Base-by-base conservation (phyloP, 2,797 vertebrate species). In the Ceryle rudis region DNA sequence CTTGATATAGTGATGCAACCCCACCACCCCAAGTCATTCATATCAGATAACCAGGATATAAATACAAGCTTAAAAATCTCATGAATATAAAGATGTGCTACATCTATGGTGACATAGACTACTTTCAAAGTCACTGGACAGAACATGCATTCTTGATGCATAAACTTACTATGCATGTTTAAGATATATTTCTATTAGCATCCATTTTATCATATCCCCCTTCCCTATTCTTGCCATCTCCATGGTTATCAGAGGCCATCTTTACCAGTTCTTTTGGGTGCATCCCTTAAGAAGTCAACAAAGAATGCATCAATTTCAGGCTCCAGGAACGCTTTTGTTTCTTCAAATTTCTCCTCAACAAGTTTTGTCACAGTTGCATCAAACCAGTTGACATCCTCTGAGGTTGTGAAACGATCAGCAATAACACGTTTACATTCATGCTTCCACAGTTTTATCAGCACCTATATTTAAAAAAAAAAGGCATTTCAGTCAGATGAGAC, bases 381-480 rank as follows among this genome's bases (percentile, higher is more conserved):
- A 96, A 99, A 99, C 99, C 99, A 99, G 44, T 96, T 95, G 60
- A 98, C 98, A 19, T 99, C 99, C 9, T 98, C 98, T 0, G 98
- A 94, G 44, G 96, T 98, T 10, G 98, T 99, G 78, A 99, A 99
- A 75, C 99, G 98, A 97, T 99, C 99, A 1, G 99, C 99, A 90
- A 99, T 99, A 82, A 99, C 99, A 33, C 99, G 97, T 70, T 99
- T 99, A 75, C 99, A 99, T 95, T 99, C 99, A 6, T 99, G 99
- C 73, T 99, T 99, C 99, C 99, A 99, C 51, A 99, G 95, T n/a
- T 94, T 97, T 92, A 99, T 94, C 81, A 99, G 93, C 10, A 98
- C 95, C 99, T 99, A 70, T 29, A 54, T 25, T 7, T 3, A 29
- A 46, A 79, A 47, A 31, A n/a, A 29, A 10, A 4, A 29, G 3